phyloP scores from a whole-genome alignment of 2,797 vertebrate genomes.

The Cygnus olor region DNA sequence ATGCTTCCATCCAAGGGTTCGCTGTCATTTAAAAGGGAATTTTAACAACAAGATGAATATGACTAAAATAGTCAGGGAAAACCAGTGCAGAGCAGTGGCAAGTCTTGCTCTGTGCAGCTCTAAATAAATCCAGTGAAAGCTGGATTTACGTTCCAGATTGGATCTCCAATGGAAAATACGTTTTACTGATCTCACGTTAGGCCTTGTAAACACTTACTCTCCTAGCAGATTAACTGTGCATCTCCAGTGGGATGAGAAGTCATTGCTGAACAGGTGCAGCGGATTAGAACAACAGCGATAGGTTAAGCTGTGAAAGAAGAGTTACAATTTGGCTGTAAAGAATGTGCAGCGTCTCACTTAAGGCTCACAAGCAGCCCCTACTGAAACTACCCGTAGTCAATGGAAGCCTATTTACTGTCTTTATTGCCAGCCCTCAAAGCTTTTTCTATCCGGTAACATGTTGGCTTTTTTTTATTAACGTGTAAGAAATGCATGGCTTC shows the following conservation, averaged over 20 bases:
- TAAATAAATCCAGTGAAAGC: slow-evolving; percentile 16
- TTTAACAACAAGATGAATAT: background rate
- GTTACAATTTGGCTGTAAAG: background rate
- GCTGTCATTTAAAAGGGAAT: background rate
- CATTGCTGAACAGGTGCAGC: background rate
- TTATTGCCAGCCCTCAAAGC: background rate
- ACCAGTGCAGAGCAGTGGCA: background rate
- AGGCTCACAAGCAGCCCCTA: background rate
- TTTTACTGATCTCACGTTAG: background rate
- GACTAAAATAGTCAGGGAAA: background rate
- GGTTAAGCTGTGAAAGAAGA: background rate
- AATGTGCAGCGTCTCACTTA: background rate
- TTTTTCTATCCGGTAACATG: background rate
- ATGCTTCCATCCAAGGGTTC: background rate
- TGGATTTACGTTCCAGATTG: background rate
- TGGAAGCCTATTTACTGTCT: background rate
- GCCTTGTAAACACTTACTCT: background rate
- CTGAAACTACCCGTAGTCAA: background rate
- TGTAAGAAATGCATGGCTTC: background rate
- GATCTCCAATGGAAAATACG: background rate
- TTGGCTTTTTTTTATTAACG: background rate
- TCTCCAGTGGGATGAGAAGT: background rate
- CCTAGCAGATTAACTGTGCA: background rate
- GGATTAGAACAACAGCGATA: background rate
- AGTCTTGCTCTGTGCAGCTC: background rate